Percentiles rank a stretch among this genome's conserved stretches.
These are phyloP conservation scores for Apantesis nais DNA, from an alignment of 2,888 invertebrate genomes.

Conservation along the genomic window DNA sequence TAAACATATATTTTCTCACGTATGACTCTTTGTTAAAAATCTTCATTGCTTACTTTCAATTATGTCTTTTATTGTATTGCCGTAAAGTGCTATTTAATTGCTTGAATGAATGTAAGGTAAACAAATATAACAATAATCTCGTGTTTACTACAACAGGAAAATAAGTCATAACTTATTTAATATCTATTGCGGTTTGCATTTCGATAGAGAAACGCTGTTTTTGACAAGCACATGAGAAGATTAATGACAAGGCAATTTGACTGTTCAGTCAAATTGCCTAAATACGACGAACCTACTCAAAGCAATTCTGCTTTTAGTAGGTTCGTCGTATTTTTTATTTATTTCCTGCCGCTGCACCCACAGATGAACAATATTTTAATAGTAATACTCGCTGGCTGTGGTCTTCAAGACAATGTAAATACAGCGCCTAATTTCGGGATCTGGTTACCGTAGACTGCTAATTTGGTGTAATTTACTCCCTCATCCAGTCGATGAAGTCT, in stretches of 20 bases:
- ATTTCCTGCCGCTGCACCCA: neutral
- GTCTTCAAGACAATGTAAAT: too few species aligned
- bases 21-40: constrained; percentile 17
- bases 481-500: too few species aligned
- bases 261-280: neutral
- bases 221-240: neutral
- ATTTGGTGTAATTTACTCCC: too few species aligned
- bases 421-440: neutral
- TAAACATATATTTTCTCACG: constrained; percentile 29
- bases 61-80: constrained; percentile 14
- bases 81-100: constrained; percentile 14
- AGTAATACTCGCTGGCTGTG: too few species aligned
- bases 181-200: neutral
- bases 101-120: constrained; percentile 10
- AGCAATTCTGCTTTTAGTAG: too few species aligned
- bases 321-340: neutral
- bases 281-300: too few species aligned
- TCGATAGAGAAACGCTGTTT: neutral
- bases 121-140: constrained; percentile 8
- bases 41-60: constrained; percentile 14
- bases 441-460: too few species aligned
- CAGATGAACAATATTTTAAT: too few species aligned
- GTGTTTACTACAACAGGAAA: constrained; percentile 5
- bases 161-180: neutral
- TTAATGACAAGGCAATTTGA: too few species aligned